Percentiles rank a stretch among this genome's conserved stretches.
These are phyloP conservation scores for Hydrochoerus hydrochaeris DNA, from an alignment of 2,113 vertebrate genomes.

Conservation along the genomic window DNA sequence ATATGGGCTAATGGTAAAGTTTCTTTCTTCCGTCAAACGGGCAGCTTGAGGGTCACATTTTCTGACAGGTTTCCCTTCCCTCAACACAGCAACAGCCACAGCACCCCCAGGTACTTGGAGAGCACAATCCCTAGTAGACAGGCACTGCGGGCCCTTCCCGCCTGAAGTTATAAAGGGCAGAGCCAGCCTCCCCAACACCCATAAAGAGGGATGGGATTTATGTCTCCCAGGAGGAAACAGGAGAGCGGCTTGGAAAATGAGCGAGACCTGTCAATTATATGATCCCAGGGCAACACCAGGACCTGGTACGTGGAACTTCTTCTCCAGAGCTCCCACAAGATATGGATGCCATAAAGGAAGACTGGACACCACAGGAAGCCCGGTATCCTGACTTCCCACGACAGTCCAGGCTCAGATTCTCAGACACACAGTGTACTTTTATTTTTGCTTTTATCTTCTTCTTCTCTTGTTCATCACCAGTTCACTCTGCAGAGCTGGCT, in stretches of 20 bases:
- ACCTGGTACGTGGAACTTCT: not conserved
- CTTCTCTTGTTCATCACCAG: not conserved
- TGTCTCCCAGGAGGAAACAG: not conserved
- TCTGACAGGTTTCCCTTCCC: not conserved
- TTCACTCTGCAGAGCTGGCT: not conserved
- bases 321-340: not conserved
- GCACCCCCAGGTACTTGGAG: not conserved
- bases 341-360: not conserved
- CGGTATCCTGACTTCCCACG: not conserved
- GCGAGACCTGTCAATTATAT: not conserved
- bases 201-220: not conserved
- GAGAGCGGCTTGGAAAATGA: not conserved
- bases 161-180: not conserved
- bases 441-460: not conserved
- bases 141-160: not conserved
- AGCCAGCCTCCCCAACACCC: not conserved
- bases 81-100: not conserved
- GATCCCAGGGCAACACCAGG: not conserved
- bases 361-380: not conserved
- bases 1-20: not conserved
- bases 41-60: not conserved
- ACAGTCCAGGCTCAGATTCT: not conserved
- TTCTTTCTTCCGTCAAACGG: not conserved
- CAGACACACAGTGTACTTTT: not conserved
- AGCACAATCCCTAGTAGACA: not conserved